Evolutionary conservation across 2,113 vertebrate species (phyloP).

Genomic region (Neogale vison): DNA sequence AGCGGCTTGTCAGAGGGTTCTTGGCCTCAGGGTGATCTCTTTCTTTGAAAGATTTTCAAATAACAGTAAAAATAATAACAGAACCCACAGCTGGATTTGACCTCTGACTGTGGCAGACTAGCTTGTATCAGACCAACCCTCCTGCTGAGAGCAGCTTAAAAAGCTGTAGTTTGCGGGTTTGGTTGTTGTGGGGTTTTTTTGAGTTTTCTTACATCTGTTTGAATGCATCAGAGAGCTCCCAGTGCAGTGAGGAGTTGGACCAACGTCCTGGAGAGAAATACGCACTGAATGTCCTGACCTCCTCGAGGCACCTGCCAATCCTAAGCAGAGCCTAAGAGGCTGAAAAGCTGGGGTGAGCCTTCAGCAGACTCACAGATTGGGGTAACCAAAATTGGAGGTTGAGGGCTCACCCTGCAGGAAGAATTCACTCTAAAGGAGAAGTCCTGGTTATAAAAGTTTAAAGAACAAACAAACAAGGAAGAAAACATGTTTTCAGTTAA

Average conservation of each 20-base stretch:
- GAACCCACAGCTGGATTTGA: background rate
- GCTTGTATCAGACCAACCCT: background rate
- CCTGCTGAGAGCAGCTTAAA: background rate
- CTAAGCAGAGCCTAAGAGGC: background rate
- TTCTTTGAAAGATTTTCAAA: constrained; percentile 32
- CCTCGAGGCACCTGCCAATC: background rate
- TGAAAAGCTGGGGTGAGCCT: background rate
- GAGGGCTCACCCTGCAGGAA: background rate
- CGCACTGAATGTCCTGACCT: background rate
- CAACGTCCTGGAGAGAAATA: background rate
- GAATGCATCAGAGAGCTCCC: background rate
- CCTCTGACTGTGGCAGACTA: background rate
- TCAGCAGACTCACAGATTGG: background rate
- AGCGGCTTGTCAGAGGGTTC: background rate
- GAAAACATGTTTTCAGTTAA: background rate
- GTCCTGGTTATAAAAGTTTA: background rate
- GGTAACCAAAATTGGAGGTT: background rate
- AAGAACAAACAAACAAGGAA: no score
- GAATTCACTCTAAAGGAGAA: background rate
- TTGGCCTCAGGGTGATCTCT: background rate
- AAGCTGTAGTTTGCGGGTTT: background rate
- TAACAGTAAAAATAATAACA: background rate
- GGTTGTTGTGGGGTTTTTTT: background rate
- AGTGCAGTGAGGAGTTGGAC: background rate
- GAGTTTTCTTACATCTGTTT: background rate